Evolutionary conservation across 2,113 vertebrate species (phyloP), one percentile per base, ranked within the genome.

Genomic region (Lepus timidus): DNA sequence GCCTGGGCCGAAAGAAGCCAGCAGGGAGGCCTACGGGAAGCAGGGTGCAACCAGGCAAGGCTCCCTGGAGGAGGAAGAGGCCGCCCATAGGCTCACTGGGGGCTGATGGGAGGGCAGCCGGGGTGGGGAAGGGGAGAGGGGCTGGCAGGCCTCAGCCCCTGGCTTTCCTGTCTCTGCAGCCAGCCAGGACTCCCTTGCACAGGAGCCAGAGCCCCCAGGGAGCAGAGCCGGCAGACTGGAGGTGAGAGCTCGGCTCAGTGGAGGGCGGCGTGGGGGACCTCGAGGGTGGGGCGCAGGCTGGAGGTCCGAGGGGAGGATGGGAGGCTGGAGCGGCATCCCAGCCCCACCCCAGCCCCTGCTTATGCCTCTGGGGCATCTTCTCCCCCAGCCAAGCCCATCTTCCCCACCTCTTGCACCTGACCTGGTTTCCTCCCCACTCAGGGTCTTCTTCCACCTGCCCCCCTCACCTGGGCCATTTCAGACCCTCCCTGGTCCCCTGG

Each of bases 161-260:
- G 96, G 95, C 91, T 88, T 96, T 97, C 96, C 96, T 97, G 94
- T 97, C 93, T 97, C 96, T 92, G 83, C 97, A 97, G 97, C 97
- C 33, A 20, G 94, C 97, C 79, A 3, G 91, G 95, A 97, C 73
- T 51, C 90, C 90, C 92, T 95, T 96, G 95, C 94, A 73, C 96
- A 93, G 95, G 55, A 96, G 85, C 96, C 95, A 92, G 83, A 89
- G 52, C 52, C 92, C 90, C 73, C 88, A 61, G 87, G 85, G 94
- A 96, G 52, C 92, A 96, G 92, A 97, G 95, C 88, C 33, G 20
- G 39, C 85, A 17, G 27, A 29, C 79, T 97, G 91, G 90, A 97
- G 96, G 97, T 97, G 95, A 97, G 96, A 96, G 95, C 93, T 97
- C 95, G 96, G 95, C 93, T 97, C 95, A 96, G 95, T 0, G 16